Evolutionary conservation across 2,113 vertebrate species (phyloP).

Genomic region (Ochotona curzoniae): DNA sequence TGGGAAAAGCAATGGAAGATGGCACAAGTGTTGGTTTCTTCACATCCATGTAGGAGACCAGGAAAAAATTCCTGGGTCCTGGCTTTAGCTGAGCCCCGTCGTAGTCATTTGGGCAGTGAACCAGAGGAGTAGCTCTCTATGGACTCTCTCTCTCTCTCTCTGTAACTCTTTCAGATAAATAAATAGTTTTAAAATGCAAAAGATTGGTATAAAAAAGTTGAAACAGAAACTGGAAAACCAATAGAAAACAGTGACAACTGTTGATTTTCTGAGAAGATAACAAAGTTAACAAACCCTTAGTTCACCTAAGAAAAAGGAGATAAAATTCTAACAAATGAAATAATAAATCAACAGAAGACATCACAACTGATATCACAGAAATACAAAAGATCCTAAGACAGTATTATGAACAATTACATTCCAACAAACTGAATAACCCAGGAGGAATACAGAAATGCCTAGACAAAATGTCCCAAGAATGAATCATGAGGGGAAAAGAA

Average conservation of each 20-base stretch:
- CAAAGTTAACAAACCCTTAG: not conserved
- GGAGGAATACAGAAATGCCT: not conserved
- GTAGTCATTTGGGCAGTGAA: too few relatives aligned
- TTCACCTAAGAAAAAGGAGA: not conserved
- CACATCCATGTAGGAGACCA: too few relatives aligned
- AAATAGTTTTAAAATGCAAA: too few relatives aligned
- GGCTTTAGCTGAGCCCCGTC: too few relatives aligned
- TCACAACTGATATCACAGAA: not conserved
- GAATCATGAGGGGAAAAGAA: not conserved
- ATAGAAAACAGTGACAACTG: not conserved
- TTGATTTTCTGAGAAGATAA: not conserved
- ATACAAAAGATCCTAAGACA: not conserved
- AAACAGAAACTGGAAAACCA: not conserved
- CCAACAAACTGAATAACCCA: not conserved
- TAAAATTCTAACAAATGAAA: not conserved
- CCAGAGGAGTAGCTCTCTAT: too few relatives aligned
- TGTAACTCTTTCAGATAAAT: too few relatives aligned
- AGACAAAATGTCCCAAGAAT: not conserved
- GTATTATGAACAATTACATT: not conserved
- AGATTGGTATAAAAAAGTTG: too few relatives aligned
- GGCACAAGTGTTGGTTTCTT: too few relatives aligned
- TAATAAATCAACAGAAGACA: not conserved
- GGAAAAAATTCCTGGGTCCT: too few relatives aligned
- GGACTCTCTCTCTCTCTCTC: too few relatives aligned
- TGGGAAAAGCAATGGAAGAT: too few relatives aligned